phyloP scores from a whole-genome alignment of 2,888 invertebrate species.

The Koerneria pararmatus region DNA sequence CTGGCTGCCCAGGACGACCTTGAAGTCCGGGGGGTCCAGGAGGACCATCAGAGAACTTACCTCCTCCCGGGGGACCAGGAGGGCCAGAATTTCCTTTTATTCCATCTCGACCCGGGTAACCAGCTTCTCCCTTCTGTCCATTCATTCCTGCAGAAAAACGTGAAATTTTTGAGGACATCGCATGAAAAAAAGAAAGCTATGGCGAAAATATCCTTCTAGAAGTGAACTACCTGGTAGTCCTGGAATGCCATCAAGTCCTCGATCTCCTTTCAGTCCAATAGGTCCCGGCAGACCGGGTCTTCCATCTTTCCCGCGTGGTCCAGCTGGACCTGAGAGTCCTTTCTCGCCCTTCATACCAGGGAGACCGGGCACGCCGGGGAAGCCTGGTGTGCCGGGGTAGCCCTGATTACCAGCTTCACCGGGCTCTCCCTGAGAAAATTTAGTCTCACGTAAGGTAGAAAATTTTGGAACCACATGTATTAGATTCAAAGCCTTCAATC shows the following conservation, averaged over 20 bases:
- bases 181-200: neutral
- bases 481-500: too few relatives aligned
- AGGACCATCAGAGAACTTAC: slow-evolving; percentile 54
- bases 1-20: slow-evolving; percentile 55
- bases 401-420: slow-evolving; percentile 56
- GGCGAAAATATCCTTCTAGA: neutral
- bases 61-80: slow-evolving; percentile 55
- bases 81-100: slow-evolving; percentile 54
- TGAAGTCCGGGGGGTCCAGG: slow-evolving; percentile 54
- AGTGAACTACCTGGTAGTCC: slow-evolving; percentile 52
- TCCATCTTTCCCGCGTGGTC: slow-evolving; percentile 63
- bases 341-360: slow-evolving; percentile 61
- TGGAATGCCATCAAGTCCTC: slow-evolving; percentile 57
- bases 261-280: slow-evolving; percentile 59
- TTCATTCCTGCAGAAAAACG: slow-evolving; percentile 57
- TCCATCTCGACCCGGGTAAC: slow-evolving; percentile 54
- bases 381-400: slow-evolving; percentile 63
- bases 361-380: slow-evolving; percentile 60
- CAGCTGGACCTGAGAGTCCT: slow-evolving; percentile 70
- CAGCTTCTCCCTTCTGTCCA: slow-evolving; percentile 63
- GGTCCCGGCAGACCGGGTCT: slow-evolving; percentile 56
- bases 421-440: slow-evolving; percentile 53
- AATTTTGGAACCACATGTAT: too few relatives aligned
- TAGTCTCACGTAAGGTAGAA: slow-evolving; percentile 17
- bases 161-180: neutral